Evolutionary conservation across 2,888 invertebrate genomes (phyloP).

Genomic region (Dyspetes luteomarginatus): DNA sequence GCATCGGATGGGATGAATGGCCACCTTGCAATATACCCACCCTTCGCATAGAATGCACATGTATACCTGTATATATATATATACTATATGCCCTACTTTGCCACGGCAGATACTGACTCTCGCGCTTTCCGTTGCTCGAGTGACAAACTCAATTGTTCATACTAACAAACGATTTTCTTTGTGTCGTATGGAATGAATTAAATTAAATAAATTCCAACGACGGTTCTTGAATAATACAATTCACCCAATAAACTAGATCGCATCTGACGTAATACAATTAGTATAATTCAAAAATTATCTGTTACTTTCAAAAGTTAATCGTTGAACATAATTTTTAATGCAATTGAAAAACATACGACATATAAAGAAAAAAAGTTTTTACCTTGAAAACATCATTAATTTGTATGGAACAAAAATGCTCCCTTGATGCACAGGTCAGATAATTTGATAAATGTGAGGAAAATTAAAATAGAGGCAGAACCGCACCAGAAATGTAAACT

Average conservation of each 20-base stretch:
- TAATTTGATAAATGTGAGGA: no score
- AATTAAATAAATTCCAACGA: neutral
- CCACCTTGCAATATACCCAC: neutral
- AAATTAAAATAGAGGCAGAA: no score
- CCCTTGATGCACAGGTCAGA: no score
- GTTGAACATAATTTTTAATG: no score
- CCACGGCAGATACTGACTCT: neutral
- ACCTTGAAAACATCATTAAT: no score
- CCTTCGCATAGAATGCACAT: neutral
- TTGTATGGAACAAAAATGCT: no score
- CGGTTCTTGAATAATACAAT: slow-evolving; percentile 13
- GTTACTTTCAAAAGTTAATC: no score
- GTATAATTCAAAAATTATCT: neutral
- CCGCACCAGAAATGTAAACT: no score
- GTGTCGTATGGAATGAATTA: neutral
- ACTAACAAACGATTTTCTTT: slow-evolving; percentile 3
- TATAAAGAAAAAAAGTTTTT: no score
- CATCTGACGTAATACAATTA: neutral
- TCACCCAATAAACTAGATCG: neutral
- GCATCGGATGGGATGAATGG: slow-evolving; percentile 16
- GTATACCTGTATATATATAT: neutral
- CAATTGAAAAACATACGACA: no score
- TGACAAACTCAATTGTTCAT: slow-evolving; percentile 37
- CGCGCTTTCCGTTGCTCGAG: slow-evolving; percentile 19
- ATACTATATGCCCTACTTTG: neutral